Conservation (phyloP, 2,113 vertebrate genomes). For the Origma solitaria region DNA sequence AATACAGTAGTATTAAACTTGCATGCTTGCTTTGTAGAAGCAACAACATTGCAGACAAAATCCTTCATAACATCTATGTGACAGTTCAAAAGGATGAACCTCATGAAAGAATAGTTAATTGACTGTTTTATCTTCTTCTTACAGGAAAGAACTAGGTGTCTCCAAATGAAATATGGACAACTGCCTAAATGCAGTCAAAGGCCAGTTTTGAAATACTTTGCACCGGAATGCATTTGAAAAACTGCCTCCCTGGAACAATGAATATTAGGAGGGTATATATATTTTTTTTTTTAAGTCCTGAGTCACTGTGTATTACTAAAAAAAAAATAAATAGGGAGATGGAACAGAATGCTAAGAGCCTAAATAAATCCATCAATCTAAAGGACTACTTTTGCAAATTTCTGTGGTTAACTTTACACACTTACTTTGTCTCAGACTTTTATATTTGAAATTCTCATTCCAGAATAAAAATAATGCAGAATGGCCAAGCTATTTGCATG, state of each 20-base stretch:
- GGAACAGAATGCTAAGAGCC: background rate
- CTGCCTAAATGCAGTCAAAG: background rate
- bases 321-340: background rate
- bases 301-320: background rate
- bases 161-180: background rate
- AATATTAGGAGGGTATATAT: background rate
- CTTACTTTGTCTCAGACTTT: background rate
- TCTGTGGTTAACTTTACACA: accelerated
- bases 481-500: background rate
- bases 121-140: background rate
- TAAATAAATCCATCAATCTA: background rate
- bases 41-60: background rate
- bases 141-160: background rate
- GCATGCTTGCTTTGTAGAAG: background rate
- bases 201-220: background rate
- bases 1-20: background rate
- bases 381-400: background rate
- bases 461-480: background rate
- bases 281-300: background rate
- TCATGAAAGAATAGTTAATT: background rate
- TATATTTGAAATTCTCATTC: background rate
- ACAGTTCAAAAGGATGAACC: background rate
- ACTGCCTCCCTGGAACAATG: background rate
- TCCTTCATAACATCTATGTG: background rate
- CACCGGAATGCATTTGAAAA: background rate